A percentile compares a stretch with the other conserved stretches of the same genome.
phyloP scores from a whole-genome alignment of 2,113 vertebrate genomes.

The Felis chaus region DNA sequence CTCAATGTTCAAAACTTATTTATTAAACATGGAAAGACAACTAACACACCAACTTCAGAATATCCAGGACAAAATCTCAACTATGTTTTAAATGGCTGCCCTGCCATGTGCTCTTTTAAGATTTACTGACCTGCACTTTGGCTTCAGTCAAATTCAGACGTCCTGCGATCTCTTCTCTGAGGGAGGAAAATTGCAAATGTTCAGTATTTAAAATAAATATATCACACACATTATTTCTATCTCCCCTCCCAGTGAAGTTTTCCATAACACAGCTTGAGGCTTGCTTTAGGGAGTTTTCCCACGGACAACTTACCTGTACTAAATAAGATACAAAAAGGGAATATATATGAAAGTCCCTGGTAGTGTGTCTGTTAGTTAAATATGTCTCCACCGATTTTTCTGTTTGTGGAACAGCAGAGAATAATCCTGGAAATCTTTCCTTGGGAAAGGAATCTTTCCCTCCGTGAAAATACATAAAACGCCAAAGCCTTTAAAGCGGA shows the following conservation, averaged over 20 bases:
- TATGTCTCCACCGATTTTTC: background rate
- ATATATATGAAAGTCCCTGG: background rate
- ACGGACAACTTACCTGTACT: background rate
- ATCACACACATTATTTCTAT: background rate
- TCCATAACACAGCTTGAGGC: background rate
- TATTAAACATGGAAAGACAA: conserved; percentile 28
- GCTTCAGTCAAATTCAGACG: conserved; percentile 55
- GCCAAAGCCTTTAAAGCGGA: background rate
- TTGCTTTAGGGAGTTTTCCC: background rate
- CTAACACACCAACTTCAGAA: background rate
- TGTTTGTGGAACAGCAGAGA: background rate
- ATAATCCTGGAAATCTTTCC: conserved; percentile 20
- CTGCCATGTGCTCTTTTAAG: background rate
- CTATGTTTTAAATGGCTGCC: background rate
- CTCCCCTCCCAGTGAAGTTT: background rate
- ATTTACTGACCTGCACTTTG: conserved; percentile 69
- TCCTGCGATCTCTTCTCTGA: conserved; percentile 39
- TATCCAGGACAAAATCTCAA: background rate
- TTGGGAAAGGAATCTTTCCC: background rate
- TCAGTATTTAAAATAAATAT: conserved; percentile 55
- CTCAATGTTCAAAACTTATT: background rate
- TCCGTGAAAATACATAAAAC: conserved; percentile 1
- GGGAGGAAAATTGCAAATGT: background rate
- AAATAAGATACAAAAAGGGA: background rate
- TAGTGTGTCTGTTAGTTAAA: background rate